Base-by-base conservation (phyloP, 2,888 invertebrate genomes). In the Mythimna lalbum region DNA sequence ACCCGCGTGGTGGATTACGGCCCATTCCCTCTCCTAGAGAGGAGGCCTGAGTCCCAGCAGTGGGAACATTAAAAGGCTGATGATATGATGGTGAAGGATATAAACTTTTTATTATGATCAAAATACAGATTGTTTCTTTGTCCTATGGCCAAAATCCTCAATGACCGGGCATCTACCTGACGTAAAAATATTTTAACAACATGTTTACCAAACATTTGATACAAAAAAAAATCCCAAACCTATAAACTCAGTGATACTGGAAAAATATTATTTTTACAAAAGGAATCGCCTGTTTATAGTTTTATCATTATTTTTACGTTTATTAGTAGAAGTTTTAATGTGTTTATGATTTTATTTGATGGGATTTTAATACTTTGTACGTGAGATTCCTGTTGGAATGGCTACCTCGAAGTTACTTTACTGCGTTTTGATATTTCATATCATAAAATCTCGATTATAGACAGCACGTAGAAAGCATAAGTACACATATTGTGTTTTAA, bases 221-320 rank as follows among this genome's bases (percentile, higher is more conserved):
- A 19, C 23, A 78, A 47, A 31, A 1, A 76, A 59, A 49, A 49
- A 74, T 49, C 61, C 21, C 12, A 9, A 27, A 47, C 27, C 12
- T 33, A 17, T 17, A 73, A 67, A 59, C 74, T 43, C 47, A 49
- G 55, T 10, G 10, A 23, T 33, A n/a, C 49, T 55, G 59, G 39
- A 60, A 49, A 60, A 49, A 55, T 33, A 27, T 14, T 31, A 33
- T n/a, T 36, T 19, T 33, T 12, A 49, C 19, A 43, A 74, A 50
- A 74, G 50, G 9, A 65, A 43, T 66, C 66, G 4, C 1, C 36
- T 73, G 23, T 76, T 76, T 55, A 39, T 68, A 47, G 69, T 60
- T 49, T 59, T 23, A 31, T 36, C 0, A 53, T 59, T 59, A 53
- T 23, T 53, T 71, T 39, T 39, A 67, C 19, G 47, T 76, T 73